Evolutionary conservation across 1,140 invertebrate species (phyloP), one percentile per base, ranked within the genome.

Genomic region (Maniola jurtina): DNA sequence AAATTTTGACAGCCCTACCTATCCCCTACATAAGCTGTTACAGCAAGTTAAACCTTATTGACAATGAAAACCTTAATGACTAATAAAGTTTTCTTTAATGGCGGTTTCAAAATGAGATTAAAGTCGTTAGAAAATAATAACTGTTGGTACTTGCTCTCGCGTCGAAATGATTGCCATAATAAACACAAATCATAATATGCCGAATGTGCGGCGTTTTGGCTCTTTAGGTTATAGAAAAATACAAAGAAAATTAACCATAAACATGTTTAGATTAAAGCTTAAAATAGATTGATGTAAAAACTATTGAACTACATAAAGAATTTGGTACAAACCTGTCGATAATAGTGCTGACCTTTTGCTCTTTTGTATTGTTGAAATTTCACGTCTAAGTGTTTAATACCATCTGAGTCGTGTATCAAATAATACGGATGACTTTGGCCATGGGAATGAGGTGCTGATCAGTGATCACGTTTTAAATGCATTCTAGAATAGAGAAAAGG

Each of bases 151-250:
- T 84, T 84, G 80, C 75, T 78, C 72, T 76, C 73, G 76, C 73
- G 73, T 77, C 66, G 74, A 80, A 85, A 84, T 85, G 78, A 84
- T 89, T 79, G 75, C 77, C 64, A 76, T 88, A 80, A 88, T 84
- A 81, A 87, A 80, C 73, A 79, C 72, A 80, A 86, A 81, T 84
- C 77, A 80, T 79, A 79, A 73, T 65, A 71, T 72, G 69, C 72
- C 72, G 75, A 83, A 81, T 76, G 61, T 68, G 15, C 60, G 35
- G 15, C 52, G 54, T 62, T 61, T 40, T 56, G 33, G 59, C 16
- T 52, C 15, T 47, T 57, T 58, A 25, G 54, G 34, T 58, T 25
- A 50, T 16, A 48, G n/a, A 54, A 52, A 48, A 33, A 35, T 38
- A 33, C 40, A 64, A 33, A n/a, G 57, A 14, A 64, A 60, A 47